Evolutionary conservation across 1,140 invertebrate genomes (phyloP), one percentile per base, ranked within the genome.

Genomic region (Calosoma granatense): DNA sequence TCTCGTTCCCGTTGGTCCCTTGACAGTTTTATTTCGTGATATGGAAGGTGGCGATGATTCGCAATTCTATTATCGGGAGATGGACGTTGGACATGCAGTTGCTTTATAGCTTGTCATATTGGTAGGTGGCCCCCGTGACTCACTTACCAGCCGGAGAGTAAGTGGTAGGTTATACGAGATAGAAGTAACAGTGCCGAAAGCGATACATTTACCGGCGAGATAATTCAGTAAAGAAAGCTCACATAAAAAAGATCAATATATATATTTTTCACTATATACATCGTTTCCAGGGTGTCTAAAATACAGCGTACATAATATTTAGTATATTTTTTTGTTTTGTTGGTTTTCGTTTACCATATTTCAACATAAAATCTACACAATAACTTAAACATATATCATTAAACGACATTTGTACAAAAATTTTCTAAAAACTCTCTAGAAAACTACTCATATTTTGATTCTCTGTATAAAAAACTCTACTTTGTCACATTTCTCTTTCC

Each of bases 211-310:
- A 36, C 26, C n/a, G 26, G 6, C 6, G 26, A 36, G 6, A 36
- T 9, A 6, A 36, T 36, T 36, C 26, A 36, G 26, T 36, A 36
- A 36, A 36, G 26, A 36, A 36, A 36, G 26, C 26, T 36, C 26
- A 36, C 26, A 47, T 47, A 47, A 47, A 47, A 47, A 47, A 47
- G 41, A 47, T 47, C 41, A 47, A 47, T 47, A 47, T 47, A 47
- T 47, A 47, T 47, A 11, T 47, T 47, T 47, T 47, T 47, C 41
- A 47, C 41, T 47, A 47, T 47, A 47, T 47, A 47, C 41, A 47
- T 12, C 41, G 17, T 47, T 47, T 12, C n/a, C 17, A 47, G 4
- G 9, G 41, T 47, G 41, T 47, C 41, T 47, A 47, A 47, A 47
- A 47, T 47, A 47, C 41, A 47, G 41, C 41, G 17, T 47, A 47